A percentile compares a stretch with the other conserved stretches of the same genome.
Evolutionary conservation across 2,113 vertebrate genomes (phyloP).

Genomic region (Pseudopodoces humilis): DNA sequence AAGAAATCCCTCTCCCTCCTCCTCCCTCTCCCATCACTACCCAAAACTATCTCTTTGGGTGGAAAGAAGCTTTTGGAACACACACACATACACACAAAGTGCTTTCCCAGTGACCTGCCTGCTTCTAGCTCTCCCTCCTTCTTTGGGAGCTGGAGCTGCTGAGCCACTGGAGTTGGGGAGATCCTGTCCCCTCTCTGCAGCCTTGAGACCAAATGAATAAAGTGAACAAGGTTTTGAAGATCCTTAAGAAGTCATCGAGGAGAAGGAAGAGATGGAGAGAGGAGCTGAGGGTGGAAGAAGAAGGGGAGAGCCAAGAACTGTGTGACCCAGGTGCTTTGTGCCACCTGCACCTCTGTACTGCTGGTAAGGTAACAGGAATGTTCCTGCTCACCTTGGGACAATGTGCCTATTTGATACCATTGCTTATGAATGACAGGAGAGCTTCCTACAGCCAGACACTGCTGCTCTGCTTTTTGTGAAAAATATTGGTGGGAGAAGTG

Average conservation of each 20-base stretch:
- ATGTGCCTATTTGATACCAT: not conserved
- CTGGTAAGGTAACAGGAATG: slow-evolving; percentile 71
- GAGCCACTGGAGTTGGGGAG: not conserved
- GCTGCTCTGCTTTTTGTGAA: not conserved
- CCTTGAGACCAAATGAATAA: slow-evolving; percentile 66
- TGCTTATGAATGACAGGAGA: not conserved
- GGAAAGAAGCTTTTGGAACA: slow-evolving; percentile 38
- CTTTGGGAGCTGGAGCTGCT: not conserved
- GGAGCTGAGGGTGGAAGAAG: slow-evolving; percentile 72
- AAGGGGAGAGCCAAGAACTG: slow-evolving; percentile 64
- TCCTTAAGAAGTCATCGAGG: slow-evolving; percentile 75
- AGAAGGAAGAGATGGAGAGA: slow-evolving; percentile 72
- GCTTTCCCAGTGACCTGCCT: slow-evolving; percentile 30
- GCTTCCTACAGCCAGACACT: not conserved
- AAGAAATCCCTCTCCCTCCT: slow-evolving; percentile 11
- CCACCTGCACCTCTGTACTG: slow-evolving; percentile 71
- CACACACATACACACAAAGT: not conserved
- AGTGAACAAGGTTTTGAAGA: slow-evolving; percentile 74
- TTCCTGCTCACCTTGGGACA: not conserved
- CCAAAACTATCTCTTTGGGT: slow-evolving; percentile 3
- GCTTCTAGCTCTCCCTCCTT: slow-evolving; percentile 13
- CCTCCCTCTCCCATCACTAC: not conserved
- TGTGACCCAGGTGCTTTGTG: slow-evolving; percentile 73
- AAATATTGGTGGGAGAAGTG: not conserved
- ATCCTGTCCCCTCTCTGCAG: not conserved